Conservation (phyloP, 2,888 invertebrate species). For the Alsophila aescularia region DNA sequence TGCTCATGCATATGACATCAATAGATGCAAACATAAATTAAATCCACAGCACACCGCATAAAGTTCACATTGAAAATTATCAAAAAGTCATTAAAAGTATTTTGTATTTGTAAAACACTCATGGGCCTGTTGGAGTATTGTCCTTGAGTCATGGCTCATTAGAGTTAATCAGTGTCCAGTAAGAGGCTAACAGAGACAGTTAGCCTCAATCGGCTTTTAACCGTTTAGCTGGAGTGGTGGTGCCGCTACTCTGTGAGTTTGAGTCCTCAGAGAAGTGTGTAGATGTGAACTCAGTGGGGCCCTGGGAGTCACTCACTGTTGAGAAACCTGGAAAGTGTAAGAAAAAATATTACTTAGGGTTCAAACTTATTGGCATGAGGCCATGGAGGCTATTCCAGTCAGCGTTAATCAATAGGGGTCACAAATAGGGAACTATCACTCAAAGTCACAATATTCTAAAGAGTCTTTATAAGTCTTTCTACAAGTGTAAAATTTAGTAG, state of each 20-base stretch:
- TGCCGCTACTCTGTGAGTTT: conserved; percentile 94
- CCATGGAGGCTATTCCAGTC: too few relatives aligned
- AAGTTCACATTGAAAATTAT: conserved; percentile 19
- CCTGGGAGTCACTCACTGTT: conserved; percentile 95
- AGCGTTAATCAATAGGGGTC: too few relatives aligned
- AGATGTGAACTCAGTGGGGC: conserved; percentile 93
- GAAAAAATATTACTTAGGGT: too few relatives aligned
- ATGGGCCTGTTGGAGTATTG: conserved; percentile 13
- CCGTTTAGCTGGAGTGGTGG: conserved; percentile 88
- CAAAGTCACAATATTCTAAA: too few relatives aligned
- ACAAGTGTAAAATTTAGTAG: too few relatives aligned
- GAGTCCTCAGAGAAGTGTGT: conserved; percentile 95
- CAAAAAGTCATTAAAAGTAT: conserved; percentile 15
- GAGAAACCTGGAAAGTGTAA: conserved; percentile 88
- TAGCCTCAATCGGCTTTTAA: conserved; percentile 89
- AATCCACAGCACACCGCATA: conserved; percentile 40
- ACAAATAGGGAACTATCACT: too few relatives aligned
- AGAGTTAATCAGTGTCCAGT: conserved; percentile 25
- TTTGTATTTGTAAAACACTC: conserved; percentile 12
- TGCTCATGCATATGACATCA: conserved; percentile 22
- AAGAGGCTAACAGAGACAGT: conserved; percentile 29
- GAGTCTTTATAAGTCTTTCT: too few relatives aligned
- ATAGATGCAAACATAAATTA: conserved; percentile 37
- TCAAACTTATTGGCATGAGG: not conserved
- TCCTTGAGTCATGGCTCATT: conserved; percentile 32